Percentiles rank a stretch among this genome's conserved stretches.
Conservation (phyloP, 2,888 invertebrate genomes). For the Pseudoips prasinana region DNA sequence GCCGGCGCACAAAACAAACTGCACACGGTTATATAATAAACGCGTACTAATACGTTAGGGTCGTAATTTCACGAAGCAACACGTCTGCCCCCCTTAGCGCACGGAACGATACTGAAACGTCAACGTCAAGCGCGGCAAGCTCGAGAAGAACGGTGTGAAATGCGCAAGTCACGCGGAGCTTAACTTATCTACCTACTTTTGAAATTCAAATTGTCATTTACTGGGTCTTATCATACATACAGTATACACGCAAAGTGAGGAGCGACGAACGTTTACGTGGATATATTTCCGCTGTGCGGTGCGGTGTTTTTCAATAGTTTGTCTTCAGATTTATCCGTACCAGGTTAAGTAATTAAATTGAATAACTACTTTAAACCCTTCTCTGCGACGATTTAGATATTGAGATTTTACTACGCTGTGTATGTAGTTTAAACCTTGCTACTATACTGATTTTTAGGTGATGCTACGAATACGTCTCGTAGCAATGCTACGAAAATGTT, state of each 20-base stretch:
- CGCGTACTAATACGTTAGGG: slow-evolving; percentile 57
- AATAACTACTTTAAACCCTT: no score
- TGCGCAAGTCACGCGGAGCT: slow-evolving; percentile 76
- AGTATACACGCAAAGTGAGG: slow-evolving; percentile 46
- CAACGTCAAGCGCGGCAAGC: slow-evolving; percentile 54
- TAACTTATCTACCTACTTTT: slow-evolving; percentile 71
- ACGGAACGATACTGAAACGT: slow-evolving; percentile 59
- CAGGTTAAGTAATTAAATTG: no score
- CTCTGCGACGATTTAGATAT: no score
- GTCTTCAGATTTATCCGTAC: no score
- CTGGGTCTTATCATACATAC: slow-evolving; percentile 58
- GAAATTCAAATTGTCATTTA: slow-evolving; percentile 70
- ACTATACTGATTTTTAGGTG: no score
- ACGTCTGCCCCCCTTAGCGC: slow-evolving; percentile 44
- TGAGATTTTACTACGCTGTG: no score
- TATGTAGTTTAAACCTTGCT: no score
- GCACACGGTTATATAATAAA: slow-evolving; percentile 71
- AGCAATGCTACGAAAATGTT: no score
- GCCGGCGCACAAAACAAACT: slow-evolving; percentile 66
- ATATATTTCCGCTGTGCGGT: slow-evolving; percentile 46
- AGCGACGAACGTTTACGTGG: slow-evolving; percentile 37
- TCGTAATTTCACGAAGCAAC: slow-evolving; percentile 31
- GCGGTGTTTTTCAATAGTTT: no score
- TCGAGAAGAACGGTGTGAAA: slow-evolving; percentile 65
- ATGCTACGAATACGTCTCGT: no score